Evolutionary conservation across 2,888 invertebrate species (phyloP).

Genomic region (Neria commutata): DNA sequence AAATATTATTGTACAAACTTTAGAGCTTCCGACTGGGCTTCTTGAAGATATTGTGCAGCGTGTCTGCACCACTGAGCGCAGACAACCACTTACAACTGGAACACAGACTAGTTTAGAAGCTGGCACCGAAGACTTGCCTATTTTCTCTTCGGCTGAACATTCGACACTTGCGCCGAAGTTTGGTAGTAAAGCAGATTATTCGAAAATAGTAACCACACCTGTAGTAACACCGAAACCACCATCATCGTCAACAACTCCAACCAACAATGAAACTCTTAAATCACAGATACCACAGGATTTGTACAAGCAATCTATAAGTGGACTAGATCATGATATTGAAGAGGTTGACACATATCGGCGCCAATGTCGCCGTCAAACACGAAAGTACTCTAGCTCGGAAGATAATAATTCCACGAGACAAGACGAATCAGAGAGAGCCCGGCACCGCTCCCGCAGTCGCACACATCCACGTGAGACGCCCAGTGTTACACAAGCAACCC

Average conservation of each 20-base stretch:
- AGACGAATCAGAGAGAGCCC: constrained; percentile 42
- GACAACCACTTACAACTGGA: constrained; percentile 58
- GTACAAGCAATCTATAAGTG: too few relatives aligned
- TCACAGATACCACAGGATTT: constrained; percentile 26
- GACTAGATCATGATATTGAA: too few relatives aligned
- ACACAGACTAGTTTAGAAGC: constrained; percentile 56
- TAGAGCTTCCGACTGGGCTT: constrained; percentile 72
- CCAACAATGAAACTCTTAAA: constrained; percentile 19
- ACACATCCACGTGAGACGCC: constrained; percentile 66
- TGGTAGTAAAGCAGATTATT: too few relatives aligned
- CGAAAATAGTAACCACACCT: constrained; percentile 53
- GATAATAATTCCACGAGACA: constrained; percentile 51
- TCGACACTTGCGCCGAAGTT: too few relatives aligned
- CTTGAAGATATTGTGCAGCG: constrained; percentile 71
- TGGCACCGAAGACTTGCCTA: constrained; percentile 43
- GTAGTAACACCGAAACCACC: constrained; percentile 28
- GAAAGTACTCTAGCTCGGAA: constrained; percentile 48
- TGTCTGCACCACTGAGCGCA: constrained; percentile 53
- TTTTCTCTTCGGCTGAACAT: too few relatives aligned
- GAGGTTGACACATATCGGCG: too few relatives aligned
- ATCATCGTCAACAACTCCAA: constrained; percentile 37
- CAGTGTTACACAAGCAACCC: constrained; percentile 72
- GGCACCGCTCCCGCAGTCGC: constrained; percentile 55
- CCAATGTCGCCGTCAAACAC: background rate
- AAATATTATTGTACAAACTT: constrained; percentile 70